Evolutionary conservation across 2,113 vertebrate species (phyloP), one percentile per base, ranked within the genome.

Genomic region (Ibidorhyncha struthersii): DNA sequence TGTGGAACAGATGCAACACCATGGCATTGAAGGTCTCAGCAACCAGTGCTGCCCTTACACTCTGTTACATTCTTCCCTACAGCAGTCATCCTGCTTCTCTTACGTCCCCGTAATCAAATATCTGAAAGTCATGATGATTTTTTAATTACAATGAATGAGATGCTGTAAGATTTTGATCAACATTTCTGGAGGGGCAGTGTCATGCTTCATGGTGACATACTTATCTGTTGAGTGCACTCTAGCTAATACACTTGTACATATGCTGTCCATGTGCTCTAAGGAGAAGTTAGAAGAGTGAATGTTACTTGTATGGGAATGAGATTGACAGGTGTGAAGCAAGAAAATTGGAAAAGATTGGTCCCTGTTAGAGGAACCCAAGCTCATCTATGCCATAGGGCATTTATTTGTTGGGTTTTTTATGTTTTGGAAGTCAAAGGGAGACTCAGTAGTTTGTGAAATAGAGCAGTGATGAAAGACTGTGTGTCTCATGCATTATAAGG

Each of bases 231-330:
- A 19, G 22, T 12, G 19, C n/a, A 25, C 36, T 45, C 22, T 8
- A 10, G 49, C 25, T 65, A 23, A 12, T 30, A 12, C 17, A 12
- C 38, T 38, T 17, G 25, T 40, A 11, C 14, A 0, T 2, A 0
- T 62, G 30, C 58, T 59, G 18, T 41, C 40, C 21, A 1, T 34
- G 59, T n/a, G 50, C 65, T 79, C 1, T 17, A 20, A 76, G 34
- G 43, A 82, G 22, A 59, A 34, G 6, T 40, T 32, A 38, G 29
- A 71, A 29, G 43, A 59, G 47, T 20, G 15, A 52, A 38, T 13
- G 12, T 47, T 76, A 11, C 9, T 11, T 1, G 0, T 27, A 16
- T 12, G 29, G 27, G 38, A 82, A 65, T 0, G 6, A 87, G 30
- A 32, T 7, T 63, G 43, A 27, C 32, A 69, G 40, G 20, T 88